Conservation (phyloP, 2,113 vertebrate genomes). For the Lycaon pictus region DNA sequence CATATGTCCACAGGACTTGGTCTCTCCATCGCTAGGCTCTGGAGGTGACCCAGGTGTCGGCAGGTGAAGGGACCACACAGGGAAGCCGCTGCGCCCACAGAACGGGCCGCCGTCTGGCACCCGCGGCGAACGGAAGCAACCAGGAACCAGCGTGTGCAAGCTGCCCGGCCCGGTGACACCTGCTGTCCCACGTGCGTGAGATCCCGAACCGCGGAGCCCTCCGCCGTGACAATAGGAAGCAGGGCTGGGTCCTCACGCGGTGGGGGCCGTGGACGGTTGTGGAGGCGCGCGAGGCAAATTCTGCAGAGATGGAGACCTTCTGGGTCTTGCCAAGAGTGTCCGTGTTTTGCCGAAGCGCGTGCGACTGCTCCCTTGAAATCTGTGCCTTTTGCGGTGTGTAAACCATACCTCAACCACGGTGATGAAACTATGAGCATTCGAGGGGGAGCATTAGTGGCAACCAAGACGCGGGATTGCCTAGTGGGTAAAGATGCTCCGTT, state of each 20-base stretch:
- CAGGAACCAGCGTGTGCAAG: rapidly evolving
- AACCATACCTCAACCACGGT: no score
- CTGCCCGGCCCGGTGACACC: rapidly evolving
- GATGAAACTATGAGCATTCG: not conserved
- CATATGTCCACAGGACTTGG: no score
- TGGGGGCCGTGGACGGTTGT: no score
- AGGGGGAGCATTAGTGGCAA: not conserved
- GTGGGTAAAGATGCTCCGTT: not conserved
- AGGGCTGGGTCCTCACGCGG: not conserved
- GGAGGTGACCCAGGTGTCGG: not conserved
- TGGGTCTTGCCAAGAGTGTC: rapidly evolving
- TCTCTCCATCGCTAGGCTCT: not conserved
- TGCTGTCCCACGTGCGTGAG: rapidly evolving
- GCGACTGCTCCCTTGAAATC: no score
- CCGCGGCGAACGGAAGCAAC: rapidly evolving
- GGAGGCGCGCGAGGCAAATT: rapidly evolving
- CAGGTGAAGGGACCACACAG: rapidly evolving
- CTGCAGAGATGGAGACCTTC: rapidly evolving
- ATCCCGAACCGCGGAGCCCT: rapidly evolving
- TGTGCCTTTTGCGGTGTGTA: not conserved
- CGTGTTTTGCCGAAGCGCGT: not conserved
- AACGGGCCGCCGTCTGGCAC: rapidly evolving
- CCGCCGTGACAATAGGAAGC: rapidly evolving
- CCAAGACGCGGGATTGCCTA: no score
- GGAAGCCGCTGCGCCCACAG: rapidly evolving